Evolutionary conservation across 2,797 vertebrate species (phyloP).

Genomic region (Cheracebus regulus): DNA sequence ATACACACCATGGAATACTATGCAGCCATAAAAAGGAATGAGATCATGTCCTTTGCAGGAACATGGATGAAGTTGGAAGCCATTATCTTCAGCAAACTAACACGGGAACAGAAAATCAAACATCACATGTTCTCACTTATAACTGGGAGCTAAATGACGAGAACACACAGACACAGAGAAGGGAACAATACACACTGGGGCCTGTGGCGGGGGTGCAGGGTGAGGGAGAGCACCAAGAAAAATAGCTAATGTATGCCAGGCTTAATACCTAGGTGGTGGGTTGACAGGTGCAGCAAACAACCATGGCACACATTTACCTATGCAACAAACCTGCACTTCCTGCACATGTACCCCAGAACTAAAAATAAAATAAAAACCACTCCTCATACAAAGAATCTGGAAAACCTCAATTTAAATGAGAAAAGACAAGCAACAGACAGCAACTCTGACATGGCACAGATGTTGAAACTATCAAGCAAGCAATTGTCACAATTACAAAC

Average conservation of each 20-base stretch:
- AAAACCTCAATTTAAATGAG: neutral
- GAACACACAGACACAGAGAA: neutral
- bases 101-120: neutral
- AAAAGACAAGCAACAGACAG: neutral
- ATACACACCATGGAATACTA: neutral
- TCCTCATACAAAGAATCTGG: neutral
- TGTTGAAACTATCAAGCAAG: neutral
- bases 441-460: neutral
- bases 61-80: neutral
- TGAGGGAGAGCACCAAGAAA: neutral
- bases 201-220: no score
- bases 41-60: neutral
- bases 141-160: neutral
- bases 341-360: neutral
- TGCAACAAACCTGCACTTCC: neutral
- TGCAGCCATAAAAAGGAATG: neutral
- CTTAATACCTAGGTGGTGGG: neutral
- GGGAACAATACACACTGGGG: neutral
- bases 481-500: neutral
- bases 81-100: neutral
- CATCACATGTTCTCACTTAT: neutral
- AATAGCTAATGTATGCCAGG: neutral
- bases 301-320: neutral
- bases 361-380: neutral
- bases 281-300: neutral